These are phyloP conservation scores for Parazoanthus darwini DNA, from an alignment of 92 coral and sea anemone genomes.

Conservation along the genomic window DNA sequence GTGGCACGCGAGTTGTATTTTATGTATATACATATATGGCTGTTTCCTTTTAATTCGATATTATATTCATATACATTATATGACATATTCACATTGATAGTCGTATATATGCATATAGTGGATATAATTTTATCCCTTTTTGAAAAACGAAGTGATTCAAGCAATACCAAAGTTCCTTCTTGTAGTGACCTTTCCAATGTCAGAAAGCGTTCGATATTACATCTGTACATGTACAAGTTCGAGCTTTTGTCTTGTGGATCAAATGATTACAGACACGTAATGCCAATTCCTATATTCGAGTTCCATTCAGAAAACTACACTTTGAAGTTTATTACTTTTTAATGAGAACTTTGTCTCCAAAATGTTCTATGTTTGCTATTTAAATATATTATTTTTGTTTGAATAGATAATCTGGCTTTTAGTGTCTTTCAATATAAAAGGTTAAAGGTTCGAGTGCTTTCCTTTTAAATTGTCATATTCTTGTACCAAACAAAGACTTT, in stretches of 20 bases:
- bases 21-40: background rate
- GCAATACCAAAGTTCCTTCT: background rate
- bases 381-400: too few species aligned
- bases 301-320: background rate
- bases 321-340: too few species aligned
- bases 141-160: background rate
- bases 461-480: too few species aligned
- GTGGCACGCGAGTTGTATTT: background rate
- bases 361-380: background rate
- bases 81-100: too few species aligned
- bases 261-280: background rate
- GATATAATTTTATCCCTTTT: background rate
- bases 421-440: background rate
- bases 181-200: background rate
- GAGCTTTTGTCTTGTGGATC: background rate
- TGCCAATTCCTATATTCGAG: background rate
- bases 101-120: background rate
- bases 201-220: too few species aligned
- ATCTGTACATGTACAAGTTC: background rate
- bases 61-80: too few species aligned
- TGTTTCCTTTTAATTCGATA: background rate
- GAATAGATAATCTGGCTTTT: background rate
- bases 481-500: background rate
- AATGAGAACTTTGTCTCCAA: background rate
- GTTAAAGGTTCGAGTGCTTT: too few species aligned